A percentile compares a stretch with the other conserved stretches of the same genome.
phyloP scores from a whole-genome alignment of 2,888 invertebrate genomes.

The Drosophila neutralis region DNA sequence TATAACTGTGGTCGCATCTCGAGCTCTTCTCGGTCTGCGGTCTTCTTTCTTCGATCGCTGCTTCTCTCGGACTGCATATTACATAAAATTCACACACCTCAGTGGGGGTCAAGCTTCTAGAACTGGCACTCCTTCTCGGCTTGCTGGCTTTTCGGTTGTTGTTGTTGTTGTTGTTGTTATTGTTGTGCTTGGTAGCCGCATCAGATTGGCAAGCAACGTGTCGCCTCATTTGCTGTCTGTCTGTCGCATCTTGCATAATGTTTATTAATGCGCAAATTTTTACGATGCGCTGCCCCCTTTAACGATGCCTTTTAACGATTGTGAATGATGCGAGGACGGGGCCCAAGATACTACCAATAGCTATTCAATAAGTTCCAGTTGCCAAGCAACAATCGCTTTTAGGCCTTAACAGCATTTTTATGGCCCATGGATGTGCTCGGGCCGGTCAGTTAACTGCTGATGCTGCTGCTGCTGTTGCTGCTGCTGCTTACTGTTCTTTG shows the following conservation, averaged over 20 bases:
- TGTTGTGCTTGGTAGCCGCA: constrained; percentile 10
- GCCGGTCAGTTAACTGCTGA: constrained; percentile 43
- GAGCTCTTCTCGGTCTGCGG: constrained; percentile 12
- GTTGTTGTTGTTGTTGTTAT: background rate
- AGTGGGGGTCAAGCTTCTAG: constrained; percentile 55
- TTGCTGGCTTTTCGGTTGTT: background rate
- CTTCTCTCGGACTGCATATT: constrained; percentile 39
- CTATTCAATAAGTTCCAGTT: constrained; percentile 49
- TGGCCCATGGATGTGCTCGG: constrained; percentile 36
- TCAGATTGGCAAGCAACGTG: constrained; percentile 39
- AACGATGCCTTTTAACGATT: constrained; percentile 73
- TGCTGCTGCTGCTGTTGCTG: constrained; percentile 13
- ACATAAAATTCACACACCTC: constrained; percentile 65
- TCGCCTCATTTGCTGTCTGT: constrained; percentile 63
- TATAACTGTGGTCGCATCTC: constrained; percentile 64
- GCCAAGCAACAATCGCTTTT: constrained; percentile 54
- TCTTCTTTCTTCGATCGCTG: constrained; percentile 13
- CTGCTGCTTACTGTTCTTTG: constrained; percentile 53
- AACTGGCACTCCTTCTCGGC: constrained; percentile 5
- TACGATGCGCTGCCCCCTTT: constrained; percentile 66
- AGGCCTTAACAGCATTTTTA: constrained; percentile 70
- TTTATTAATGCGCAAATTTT: constrained; percentile 78
- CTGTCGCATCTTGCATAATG: constrained; percentile 69
- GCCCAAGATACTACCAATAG: constrained; percentile 36
- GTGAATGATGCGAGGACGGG: constrained; percentile 31